Evolutionary conservation across 2,113 vertebrate genomes (phyloP).

Genomic region (Melanotaenia duboulayi): DNA sequence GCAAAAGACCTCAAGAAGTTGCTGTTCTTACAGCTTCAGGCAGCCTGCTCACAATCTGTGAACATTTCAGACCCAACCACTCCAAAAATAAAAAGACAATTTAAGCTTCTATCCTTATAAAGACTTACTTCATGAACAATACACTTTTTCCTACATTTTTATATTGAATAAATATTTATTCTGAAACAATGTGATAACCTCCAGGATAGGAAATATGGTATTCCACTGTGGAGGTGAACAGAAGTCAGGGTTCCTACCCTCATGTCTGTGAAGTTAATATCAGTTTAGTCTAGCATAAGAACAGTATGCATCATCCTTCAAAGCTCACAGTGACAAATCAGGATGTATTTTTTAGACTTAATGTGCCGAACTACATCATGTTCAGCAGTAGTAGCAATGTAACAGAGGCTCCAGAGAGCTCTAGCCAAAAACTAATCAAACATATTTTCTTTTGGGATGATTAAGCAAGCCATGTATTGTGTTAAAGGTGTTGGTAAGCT

Average conservation of each 20-base stretch:
- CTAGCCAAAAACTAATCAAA: neutral
- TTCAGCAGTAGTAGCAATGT: neutral
- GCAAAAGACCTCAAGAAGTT: conserved; percentile 41
- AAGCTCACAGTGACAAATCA: neutral
- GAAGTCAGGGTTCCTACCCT: neutral
- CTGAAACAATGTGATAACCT: conserved; percentile 25
- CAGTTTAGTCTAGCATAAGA: no score
- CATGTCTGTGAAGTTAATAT: neutral
- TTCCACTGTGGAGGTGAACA: conserved; percentile 8
- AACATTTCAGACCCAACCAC: conserved; percentile 49
- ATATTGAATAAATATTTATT: conserved; percentile 60
- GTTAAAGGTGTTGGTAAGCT: neutral
- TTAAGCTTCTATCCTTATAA: conserved; percentile 46
- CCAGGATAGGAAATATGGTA: conserved; percentile 11
- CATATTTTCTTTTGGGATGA: neutral
- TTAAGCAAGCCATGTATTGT: conserved; percentile 11
- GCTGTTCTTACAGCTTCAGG: conserved; percentile 4
- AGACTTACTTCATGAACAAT: conserved; percentile 39
- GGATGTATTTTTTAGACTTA: neutral
- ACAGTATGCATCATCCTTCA: neutral
- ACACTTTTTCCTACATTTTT: conserved; percentile 61
- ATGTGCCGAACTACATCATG: neutral
- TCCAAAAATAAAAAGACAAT: conserved; percentile 19
- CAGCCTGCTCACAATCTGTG: conserved; percentile 27
- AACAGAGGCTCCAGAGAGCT: neutral